These are phyloP conservation scores for Pristionchus japonicus DNA, from an alignment of 2,888 invertebrate species.

Conservation along the genomic window DNA sequence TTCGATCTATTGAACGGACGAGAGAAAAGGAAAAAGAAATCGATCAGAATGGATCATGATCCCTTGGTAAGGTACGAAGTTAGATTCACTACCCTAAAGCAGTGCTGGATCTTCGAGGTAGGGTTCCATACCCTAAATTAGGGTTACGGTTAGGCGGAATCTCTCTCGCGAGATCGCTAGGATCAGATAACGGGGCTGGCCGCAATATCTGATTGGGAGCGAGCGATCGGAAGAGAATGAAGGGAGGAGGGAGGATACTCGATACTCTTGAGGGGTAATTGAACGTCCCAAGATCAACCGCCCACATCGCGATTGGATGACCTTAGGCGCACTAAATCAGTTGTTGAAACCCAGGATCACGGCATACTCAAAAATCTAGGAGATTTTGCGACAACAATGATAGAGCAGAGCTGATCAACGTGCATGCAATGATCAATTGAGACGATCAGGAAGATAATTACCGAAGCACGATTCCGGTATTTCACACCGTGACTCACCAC, in stretches of 20 bases:
- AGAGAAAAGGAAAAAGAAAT: not conserved
- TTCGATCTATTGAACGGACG: not conserved
- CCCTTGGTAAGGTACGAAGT: not conserved
- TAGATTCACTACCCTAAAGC: not conserved
- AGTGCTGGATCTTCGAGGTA: too few species aligned
- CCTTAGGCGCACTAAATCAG: not conserved
- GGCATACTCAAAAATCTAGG: too few species aligned
- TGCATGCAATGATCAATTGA: too few species aligned
- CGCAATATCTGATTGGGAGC: not conserved
- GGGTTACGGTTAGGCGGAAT: not conserved
- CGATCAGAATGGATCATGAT: not conserved
- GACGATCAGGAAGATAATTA: too few species aligned
- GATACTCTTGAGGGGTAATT: not conserved
- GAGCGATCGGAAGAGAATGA: not conserved
- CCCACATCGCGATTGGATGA: not conserved
- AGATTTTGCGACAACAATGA: too few species aligned
- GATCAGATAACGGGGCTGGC: not conserved
- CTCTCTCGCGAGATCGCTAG: not conserved
- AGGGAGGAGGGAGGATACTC: not conserved
- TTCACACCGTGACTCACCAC: not conserved
- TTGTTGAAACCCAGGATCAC: too few species aligned
- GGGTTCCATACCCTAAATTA: not conserved
- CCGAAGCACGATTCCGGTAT: not conserved
- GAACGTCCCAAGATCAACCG: not conserved
- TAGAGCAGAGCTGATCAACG: too few species aligned